A percentile compares a stretch with the other conserved stretches of the same genome.
These are phyloP conservation scores for Sebastes hubbsi DNA, from an alignment of 2,797 vertebrate genomes.

Conservation along the genomic window DNA sequence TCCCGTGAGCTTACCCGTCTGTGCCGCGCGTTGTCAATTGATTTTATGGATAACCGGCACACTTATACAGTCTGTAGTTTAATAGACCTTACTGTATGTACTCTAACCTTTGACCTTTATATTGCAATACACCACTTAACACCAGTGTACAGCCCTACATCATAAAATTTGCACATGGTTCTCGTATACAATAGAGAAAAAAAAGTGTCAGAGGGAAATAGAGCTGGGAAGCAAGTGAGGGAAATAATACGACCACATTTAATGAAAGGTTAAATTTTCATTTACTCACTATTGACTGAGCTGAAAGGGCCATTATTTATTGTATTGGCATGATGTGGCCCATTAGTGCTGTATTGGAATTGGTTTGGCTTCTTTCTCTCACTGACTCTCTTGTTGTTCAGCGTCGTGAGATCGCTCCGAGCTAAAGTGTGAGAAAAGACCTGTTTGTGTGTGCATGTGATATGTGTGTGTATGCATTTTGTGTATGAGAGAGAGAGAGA, in stretches of 20 bases:
- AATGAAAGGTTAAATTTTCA: conserved; percentile 90
- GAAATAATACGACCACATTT: conserved; percentile 86
- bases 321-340: conserved; percentile 90
- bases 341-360: conserved; percentile 90
- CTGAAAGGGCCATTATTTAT: conserved; percentile 88
- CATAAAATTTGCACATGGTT: conserved; percentile 69
- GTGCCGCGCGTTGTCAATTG: background rate
- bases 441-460: conserved; percentile 39
- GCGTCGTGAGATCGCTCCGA: conserved; percentile 80
- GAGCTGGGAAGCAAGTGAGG: conserved; percentile 78
- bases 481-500: conserved; percentile 9
- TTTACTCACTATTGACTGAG: conserved; percentile 88
- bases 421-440: conserved; percentile 77
- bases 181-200: conserved; percentile 66
- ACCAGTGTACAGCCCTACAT: conserved; percentile 34
- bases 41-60: conserved; percentile 19
- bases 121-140: conserved; percentile 45
- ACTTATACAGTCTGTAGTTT: background rate
- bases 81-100: conserved; percentile 3
- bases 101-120: background rate
- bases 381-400: conserved; percentile 67
- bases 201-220: conserved; percentile 74
- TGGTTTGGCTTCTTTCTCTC: conserved; percentile 79
- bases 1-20: conserved; percentile 1
- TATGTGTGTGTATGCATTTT: conserved; percentile 24